phyloP scores from a whole-genome alignment of 2,113 vertebrate genomes.

The Addax nasomaculatus region DNA sequence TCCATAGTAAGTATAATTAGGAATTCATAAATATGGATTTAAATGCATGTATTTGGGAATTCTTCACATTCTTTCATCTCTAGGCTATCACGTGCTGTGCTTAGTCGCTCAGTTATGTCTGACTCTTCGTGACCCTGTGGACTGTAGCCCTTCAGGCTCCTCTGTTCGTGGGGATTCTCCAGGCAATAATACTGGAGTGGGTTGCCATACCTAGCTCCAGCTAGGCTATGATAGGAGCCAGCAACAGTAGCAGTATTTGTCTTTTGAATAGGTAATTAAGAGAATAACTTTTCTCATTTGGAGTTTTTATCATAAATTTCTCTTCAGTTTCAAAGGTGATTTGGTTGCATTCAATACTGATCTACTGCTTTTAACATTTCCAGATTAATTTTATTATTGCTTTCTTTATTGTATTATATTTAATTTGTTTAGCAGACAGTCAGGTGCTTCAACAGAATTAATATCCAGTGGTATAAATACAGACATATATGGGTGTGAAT shows the following conservation, averaged over 20 bases:
- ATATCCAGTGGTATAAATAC: neutral
- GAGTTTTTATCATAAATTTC: neutral
- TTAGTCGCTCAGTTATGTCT: neutral
- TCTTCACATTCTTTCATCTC: neutral
- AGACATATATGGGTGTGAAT: neutral
- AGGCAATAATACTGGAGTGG: neutral
- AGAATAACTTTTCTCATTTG: neutral
- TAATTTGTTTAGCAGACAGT: neutral
- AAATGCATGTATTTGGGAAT: neutral
- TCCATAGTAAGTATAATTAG: slow-evolving; percentile 79
- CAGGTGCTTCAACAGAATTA: neutral
- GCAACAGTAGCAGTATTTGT: neutral
- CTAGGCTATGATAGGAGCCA: neutral
- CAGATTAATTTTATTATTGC: neutral
- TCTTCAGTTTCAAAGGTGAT: neutral
- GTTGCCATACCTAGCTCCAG: neutral
- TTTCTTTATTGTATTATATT: neutral
- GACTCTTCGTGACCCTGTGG: neutral
- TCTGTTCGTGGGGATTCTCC: neutral
- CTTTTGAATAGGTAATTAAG: neutral
- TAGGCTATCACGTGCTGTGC: neutral
- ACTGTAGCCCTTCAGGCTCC: neutral
- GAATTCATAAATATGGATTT: neutral
- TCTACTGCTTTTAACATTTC: neutral
- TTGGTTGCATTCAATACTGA: neutral